These are phyloP conservation scores for Anguilla marmorata DNA, from an alignment of 2,797 vertebrate genomes.

Conservation along the genomic window DNA sequence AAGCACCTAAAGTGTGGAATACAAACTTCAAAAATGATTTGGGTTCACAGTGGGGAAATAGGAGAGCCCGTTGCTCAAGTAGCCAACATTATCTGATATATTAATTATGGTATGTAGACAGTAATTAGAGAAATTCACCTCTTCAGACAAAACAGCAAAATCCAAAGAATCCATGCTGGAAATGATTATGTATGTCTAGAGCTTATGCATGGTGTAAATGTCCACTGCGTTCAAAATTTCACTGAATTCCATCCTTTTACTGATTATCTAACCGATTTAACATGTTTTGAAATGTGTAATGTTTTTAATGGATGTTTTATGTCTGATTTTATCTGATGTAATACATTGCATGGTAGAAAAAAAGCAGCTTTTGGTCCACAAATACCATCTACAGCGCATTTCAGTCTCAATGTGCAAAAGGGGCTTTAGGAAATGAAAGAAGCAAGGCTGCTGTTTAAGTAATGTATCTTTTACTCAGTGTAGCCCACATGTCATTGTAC, in stretches of 20 bases:
- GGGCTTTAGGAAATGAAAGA: not conserved
- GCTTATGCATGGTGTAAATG: not conserved
- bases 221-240: not conserved
- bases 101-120: conserved; percentile 13
- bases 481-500: not conserved
- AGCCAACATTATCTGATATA: not conserved
- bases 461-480: not conserved
- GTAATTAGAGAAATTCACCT: conserved; percentile 22
- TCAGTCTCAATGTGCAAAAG: not conserved
- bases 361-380: not conserved
- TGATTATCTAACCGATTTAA: not conserved
- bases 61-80: conserved; percentile 4
- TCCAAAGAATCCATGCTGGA: not conserved
- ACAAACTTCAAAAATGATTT: not conserved
- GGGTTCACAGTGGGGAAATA: not conserved
- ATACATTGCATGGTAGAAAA: not conserved
- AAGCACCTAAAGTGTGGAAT: not conserved
- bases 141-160: conserved; percentile 1
- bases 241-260: not conserved
- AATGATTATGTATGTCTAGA: not conserved
- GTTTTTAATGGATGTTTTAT: not conserved
- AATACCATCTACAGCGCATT: not conserved
- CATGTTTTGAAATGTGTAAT: not conserved
- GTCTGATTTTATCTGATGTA: conserved; percentile 11
- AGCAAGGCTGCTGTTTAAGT: not conserved